A percentile compares a stretch with the other conserved stretches of the same genome.
Evolutionary conservation across 2,113 vertebrate genomes (phyloP).

Genomic region (Numenius arquata): DNA sequence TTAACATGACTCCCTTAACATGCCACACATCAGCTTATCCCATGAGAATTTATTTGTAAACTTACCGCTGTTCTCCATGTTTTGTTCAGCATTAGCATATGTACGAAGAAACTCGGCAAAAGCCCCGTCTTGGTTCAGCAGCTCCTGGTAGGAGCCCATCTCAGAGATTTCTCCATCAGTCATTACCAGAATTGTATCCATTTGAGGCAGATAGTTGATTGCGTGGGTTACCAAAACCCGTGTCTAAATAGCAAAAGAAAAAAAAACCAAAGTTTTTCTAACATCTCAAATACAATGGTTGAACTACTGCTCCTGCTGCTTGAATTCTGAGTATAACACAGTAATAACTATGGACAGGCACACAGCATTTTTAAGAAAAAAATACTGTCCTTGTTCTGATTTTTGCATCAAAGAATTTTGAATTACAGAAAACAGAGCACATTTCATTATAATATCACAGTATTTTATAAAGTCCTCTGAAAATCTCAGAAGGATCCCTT

Average conservation of each 20-base stretch:
- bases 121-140: conserved; percentile 84
- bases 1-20: not conserved
- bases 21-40: not conserved
- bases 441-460: not conserved
- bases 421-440: not conserved
- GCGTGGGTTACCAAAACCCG: conserved; percentile 92
- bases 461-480: not conserved
- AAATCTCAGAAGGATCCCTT: not conserved
- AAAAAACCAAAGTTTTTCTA: not conserved
- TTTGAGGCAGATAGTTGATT: conserved; percentile 87
- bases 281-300: not conserved
- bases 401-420: not conserved
- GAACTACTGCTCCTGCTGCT: not conserved
- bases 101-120: conserved; percentile 91
- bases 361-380: not conserved
- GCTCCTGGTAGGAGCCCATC: conserved; percentile 90
- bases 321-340: not conserved
- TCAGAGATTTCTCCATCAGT: conserved; percentile 91
- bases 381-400: not conserved
- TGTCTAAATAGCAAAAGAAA: conserved; percentile 76
- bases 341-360: not conserved
- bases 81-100: conserved; percentile 82
- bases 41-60: not conserved
- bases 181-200: conserved; percentile 90
- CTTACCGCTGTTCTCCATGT: conserved; percentile 40